Base-by-base conservation (phyloP, 64 coral and sea anemone species). In the Catalaphyllia jardinei region DNA sequence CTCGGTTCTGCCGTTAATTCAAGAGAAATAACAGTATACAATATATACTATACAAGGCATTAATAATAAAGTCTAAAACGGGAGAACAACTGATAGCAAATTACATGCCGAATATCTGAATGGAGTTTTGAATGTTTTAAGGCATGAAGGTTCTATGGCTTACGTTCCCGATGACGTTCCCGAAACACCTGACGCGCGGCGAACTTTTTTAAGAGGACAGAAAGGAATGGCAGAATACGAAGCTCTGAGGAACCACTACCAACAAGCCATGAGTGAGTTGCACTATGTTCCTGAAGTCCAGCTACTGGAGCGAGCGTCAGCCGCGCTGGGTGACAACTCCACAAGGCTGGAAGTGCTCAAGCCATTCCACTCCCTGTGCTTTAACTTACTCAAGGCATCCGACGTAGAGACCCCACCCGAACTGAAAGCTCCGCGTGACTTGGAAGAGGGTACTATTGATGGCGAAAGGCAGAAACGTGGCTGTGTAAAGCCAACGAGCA, bases 311-410 rank as follows among this genome's bases (percentile, higher is more conserved):
- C 62, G 19, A 51, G 62, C 71, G 81, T 85, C 63, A n/a, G 81
- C 62, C 15, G 81, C 81, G 3, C 15, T 85, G 61, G 81, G 31
- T 7, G 35, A 50, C 38, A 85, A 85, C 62, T 25, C 81, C 24
- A 71, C 81, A 9, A 33, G 81, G 0, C n/a, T 71, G 63, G 62
- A 85, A 35, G 49, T 85, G 24, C 63, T 85, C 1, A 61, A 85
- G 63, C 63, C 81, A 20, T 85, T 85, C 20, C 38, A 85, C 62
- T n/a, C 62, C 62, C 12, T 85, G 62, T 85, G 81, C 35, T n/a
- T 85, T 22, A 85, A 71, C 33, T 46, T 85, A 35, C 20, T 85
- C 4, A 67, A 71, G 38, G 31, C 63, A 4, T 11, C 81, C 5
- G 62, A 50, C 4, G 38, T 85, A 27, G 22, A 85, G 33, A 71